Evolutionary conservation across 2,113 vertebrate genomes (phyloP).

Genomic region (Colossoma macropomum): DNA sequence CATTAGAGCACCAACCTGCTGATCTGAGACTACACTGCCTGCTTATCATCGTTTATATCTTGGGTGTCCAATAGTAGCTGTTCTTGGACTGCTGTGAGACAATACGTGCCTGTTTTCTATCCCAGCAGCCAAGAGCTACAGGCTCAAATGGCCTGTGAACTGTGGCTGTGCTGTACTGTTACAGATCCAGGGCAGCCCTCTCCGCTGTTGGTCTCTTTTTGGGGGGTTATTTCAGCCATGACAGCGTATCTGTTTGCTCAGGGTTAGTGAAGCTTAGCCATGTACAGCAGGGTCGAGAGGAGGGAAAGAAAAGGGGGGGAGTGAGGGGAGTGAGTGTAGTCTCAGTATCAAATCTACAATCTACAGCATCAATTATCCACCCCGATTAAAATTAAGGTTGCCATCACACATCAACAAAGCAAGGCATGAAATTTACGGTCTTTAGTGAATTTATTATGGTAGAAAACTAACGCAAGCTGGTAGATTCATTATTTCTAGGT

Average conservation of each 20-base stretch:
- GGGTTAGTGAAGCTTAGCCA: slow-evolving; percentile 37
- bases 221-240: not conserved
- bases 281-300: slow-evolving; percentile 10
- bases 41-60: slow-evolving; percentile 34
- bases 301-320: not conserved
- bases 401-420: too few species aligned
- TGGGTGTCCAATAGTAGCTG: slow-evolving; percentile 37
- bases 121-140: slow-evolving; percentile 23
- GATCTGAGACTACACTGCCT: slow-evolving; percentile 5
- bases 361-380: not conserved
- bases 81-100: slow-evolving; percentile 35
- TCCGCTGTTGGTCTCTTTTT: slow-evolving; percentile 27
- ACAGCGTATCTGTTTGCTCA: slow-evolving; percentile 40
- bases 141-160: slow-evolving; percentile 28
- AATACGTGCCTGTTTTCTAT: not conserved
- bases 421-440: not conserved
- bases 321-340: not conserved
- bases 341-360: not conserved
- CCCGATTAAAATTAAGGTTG: not conserved
- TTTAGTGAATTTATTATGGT: not conserved
- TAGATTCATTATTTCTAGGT: too few species aligned
- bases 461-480: too few species aligned
- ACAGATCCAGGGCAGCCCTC: slow-evolving; percentile 9
- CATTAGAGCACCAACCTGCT: slow-evolving; percentile 36
- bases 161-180: not conserved